Conservation (phyloP, 2,797 vertebrate species). For the Microctenopoma lineatum region DNA sequence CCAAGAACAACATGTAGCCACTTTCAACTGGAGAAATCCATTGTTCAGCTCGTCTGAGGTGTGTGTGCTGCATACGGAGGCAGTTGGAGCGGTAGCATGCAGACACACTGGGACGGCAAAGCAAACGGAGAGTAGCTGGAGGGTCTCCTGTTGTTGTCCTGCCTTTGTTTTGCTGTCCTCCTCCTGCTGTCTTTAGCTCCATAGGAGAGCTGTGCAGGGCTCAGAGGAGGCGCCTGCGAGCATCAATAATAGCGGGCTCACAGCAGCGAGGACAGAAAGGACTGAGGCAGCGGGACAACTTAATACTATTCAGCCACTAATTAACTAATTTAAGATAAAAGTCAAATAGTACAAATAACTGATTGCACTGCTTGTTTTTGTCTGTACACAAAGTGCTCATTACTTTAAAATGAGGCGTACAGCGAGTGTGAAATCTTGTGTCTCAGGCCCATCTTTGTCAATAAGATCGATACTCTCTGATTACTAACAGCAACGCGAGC, state of each 20-base stretch:
- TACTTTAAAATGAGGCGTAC: constrained; percentile 60
- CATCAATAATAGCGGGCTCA: constrained; percentile 73
- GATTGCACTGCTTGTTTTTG: constrained; percentile 59
- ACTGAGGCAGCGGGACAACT: constrained; percentile 64
- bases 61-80: not conserved
- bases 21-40: not conserved
- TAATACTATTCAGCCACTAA: constrained; percentile 74
- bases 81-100: constrained; percentile 41
- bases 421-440: constrained; percentile 61
- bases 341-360: constrained; percentile 66
- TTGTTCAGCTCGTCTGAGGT: not conserved
- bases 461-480: constrained; percentile 51
- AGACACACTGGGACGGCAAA: constrained; percentile 45
- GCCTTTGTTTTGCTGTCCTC: constrained; percentile 69
- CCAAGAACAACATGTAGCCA: no score
- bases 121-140: constrained; percentile 38
- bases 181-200: constrained; percentile 65
- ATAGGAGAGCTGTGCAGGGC: constrained; percentile 51
- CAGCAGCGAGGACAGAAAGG: constrained; percentile 46
- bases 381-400: constrained; percentile 43
- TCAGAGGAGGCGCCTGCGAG: constrained; percentile 51
- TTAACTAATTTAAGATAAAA: constrained; percentile 74
- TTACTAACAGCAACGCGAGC: constrained; percentile 48
- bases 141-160: constrained; percentile 49
- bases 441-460: constrained; percentile 59